Percentiles rank a stretch among this genome's conserved stretches.
These are phyloP conservation scores for Dolichoris vasculosae DNA, from an alignment of 1,140 invertebrate genomes.

Conservation along the genomic window DNA sequence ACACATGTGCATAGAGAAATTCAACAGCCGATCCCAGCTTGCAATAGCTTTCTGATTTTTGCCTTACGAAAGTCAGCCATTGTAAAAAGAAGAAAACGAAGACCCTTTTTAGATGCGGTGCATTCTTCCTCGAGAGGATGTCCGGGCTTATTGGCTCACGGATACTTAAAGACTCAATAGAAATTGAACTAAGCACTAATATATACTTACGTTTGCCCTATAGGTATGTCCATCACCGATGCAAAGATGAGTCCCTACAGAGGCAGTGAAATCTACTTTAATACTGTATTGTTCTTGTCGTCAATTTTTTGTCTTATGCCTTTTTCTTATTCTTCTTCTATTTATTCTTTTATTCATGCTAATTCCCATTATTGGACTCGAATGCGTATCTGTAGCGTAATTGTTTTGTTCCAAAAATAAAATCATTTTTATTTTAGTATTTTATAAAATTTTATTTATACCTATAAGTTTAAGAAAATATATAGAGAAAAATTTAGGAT, in stretches of 20 bases:
- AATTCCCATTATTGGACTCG: not conserved
- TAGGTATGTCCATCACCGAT: not conserved
- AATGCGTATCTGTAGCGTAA: not conserved
- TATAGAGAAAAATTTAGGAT: too few species aligned
- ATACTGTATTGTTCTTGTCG: not conserved
- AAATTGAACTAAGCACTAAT: slow-evolving; percentile 24
- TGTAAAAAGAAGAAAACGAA: slow-evolving; percentile 56
- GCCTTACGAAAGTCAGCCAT: slow-evolving; percentile 75
- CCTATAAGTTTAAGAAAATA: too few species aligned
- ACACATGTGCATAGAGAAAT: not conserved
- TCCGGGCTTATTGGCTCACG: not conserved
- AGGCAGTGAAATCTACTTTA: not conserved
- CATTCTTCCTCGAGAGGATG: slow-evolving; percentile 33
- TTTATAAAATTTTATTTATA: too few species aligned
- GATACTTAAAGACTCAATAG: not conserved
- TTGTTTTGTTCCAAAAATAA: not conserved
- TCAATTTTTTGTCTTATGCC: slow-evolving; percentile 3
- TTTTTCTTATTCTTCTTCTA: not conserved
- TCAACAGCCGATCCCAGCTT: not conserved
- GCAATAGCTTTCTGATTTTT: slow-evolving; percentile 75
- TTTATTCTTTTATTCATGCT: not conserved
- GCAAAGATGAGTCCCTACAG: too few species aligned
- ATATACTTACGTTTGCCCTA: not conserved
- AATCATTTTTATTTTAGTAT: too few species aligned
- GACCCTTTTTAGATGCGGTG: slow-evolving; percentile 46